A percentile compares a stretch with the other conserved stretches of the same genome.
Conservation (phyloP, 2,113 vertebrate genomes). For the Hydrochoerus hydrochaeris region DNA sequence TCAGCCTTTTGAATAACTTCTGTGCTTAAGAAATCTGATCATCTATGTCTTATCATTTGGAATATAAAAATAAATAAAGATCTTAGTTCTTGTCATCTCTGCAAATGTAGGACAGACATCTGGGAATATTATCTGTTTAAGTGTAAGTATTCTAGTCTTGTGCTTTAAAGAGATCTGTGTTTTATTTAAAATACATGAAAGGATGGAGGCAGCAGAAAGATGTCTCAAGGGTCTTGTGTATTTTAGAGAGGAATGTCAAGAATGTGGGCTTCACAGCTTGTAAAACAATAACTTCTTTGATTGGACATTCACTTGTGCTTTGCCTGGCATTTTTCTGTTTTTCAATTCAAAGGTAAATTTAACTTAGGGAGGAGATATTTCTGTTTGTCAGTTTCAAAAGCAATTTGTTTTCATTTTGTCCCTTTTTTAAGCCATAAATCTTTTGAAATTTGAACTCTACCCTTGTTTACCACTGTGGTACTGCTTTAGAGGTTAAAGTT, state of each 20-base stretch:
- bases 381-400: conserved; percentile 69
- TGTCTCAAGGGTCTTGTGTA: conserved; percentile 73
- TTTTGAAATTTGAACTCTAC: conserved; percentile 75
- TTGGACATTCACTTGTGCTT: conserved; percentile 53
- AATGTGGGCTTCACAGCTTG: conserved; percentile 67
- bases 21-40: neutral
- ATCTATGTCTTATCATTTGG: conserved; percentile 51
- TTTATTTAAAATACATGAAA: conserved; percentile 75
- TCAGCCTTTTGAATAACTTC: neutral
- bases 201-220: conserved; percentile 47
- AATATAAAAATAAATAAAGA: conserved; percentile 44
- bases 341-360: conserved; percentile 80
- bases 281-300: conserved; percentile 77
- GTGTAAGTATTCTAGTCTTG: conserved; percentile 50
- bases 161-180: conserved; percentile 54
- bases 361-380: conserved; percentile 62
- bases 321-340: conserved; percentile 67
- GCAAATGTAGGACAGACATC: neutral
- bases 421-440: neutral
- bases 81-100: neutral
- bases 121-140: conserved; percentile 52
- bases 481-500: conserved; percentile 56
- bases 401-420: conserved; percentile 48
- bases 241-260: conserved; percentile 68
- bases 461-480: conserved; percentile 52